A percentile compares a stretch with the other conserved stretches of the same genome.
Evolutionary conservation across 2,888 invertebrate genomes (phyloP).

Genomic region (Campaea margaritaria): DNA sequence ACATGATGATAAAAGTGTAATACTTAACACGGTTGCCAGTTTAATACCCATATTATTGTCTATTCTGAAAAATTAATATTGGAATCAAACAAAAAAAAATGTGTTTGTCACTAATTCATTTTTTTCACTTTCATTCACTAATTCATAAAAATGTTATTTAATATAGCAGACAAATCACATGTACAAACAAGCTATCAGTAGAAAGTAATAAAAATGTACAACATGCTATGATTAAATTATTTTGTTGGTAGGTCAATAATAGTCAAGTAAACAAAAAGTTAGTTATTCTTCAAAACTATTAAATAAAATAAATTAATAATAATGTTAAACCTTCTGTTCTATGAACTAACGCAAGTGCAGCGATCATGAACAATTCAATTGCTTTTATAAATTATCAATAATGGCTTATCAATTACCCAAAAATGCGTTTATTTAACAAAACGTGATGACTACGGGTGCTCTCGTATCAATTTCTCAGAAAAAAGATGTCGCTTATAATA

Average conservation of each 20-base stretch:
- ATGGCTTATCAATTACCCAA: constrained; percentile 12
- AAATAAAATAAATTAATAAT: neutral
- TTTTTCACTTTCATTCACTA: too few relatives aligned
- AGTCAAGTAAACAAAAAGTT: too few relatives aligned
- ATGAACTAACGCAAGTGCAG: constrained; percentile 16
- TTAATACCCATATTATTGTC: constrained; percentile 27
- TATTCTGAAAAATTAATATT: constrained; percentile 21
- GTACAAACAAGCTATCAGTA: too few relatives aligned
- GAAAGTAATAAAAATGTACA: too few relatives aligned
- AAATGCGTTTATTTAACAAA: constrained; percentile 19
- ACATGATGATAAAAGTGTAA: constrained; percentile 21
- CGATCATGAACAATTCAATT: neutral
- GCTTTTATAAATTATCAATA: constrained; percentile 27
- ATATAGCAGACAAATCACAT: too few relatives aligned
- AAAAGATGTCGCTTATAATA: neutral
- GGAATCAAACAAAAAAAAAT: neutral
- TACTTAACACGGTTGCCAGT: constrained; percentile 2
- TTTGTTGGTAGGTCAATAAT: too few relatives aligned
- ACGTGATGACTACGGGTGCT: neutral
- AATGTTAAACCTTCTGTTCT: constrained; percentile 19
- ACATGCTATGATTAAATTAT: too few relatives aligned
- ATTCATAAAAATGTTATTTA: too few relatives aligned
- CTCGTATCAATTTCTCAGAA: neutral
- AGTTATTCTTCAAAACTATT: too few relatives aligned
- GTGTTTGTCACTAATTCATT: too few relatives aligned